Evolutionary conservation across 2,797 vertebrate genomes (phyloP).

Genomic region (Lindbergichthys nudifrons): DNA sequence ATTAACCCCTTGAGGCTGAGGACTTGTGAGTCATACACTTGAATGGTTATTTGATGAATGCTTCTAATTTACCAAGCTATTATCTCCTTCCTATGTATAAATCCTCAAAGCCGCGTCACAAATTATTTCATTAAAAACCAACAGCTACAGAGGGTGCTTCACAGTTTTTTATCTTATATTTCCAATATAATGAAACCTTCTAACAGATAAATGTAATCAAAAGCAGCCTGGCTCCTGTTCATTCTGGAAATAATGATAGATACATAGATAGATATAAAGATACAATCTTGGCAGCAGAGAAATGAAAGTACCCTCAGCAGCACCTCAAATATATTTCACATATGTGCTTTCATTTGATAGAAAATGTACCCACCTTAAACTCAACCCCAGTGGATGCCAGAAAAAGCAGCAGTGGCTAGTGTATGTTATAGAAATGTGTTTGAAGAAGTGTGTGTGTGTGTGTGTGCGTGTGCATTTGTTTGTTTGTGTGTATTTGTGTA

Average conservation of each 20-base stretch:
- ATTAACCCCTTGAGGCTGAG: conserved; percentile 18
- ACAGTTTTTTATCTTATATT: conserved; percentile 35
- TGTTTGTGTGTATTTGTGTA: conserved; percentile 10
- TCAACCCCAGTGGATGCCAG: conserved; percentile 27
- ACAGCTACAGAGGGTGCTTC: conserved; percentile 41
- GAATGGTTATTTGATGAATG: conserved; percentile 58
- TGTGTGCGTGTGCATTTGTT: conserved; percentile 23
- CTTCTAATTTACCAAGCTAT: conserved; percentile 42
- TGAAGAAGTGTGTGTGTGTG: conserved; percentile 15
- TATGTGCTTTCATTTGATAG: conserved; percentile 47
- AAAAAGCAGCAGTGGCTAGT: conserved; percentile 20
- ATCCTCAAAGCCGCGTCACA: conserved; percentile 1
- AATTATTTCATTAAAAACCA: conserved; percentile 16
- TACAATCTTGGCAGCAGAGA: conserved; percentile 26
- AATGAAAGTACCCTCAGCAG: conserved; percentile 20
- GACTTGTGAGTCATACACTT: conserved; percentile 40
- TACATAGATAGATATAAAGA: too few species aligned
- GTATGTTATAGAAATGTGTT: conserved; percentile 26
- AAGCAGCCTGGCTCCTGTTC: conserved; percentile 30
- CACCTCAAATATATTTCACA: conserved; percentile 38
- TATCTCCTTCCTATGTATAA: conserved; percentile 23
- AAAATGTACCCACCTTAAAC: conserved; percentile 35
- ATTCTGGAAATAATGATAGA: conserved; percentile 10
- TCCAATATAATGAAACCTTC: conserved; percentile 42
- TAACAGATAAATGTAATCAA: conserved; percentile 57